Conservation (phyloP, 2,797 vertebrate genomes). For the Lacerta viridis region DNA sequence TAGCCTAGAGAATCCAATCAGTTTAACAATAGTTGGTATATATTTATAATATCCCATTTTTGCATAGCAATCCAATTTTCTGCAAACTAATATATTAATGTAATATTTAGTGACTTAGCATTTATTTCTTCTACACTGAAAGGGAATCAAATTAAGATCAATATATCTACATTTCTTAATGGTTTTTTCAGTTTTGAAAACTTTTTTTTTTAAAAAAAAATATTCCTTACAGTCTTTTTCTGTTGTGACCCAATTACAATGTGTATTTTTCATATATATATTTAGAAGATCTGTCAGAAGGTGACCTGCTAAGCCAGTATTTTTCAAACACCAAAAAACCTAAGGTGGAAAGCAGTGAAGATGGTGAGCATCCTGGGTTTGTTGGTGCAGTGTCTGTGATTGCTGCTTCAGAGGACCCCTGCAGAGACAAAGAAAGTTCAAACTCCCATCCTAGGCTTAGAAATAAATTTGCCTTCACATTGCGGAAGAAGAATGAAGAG, state of each 20-base stretch:
- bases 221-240: neutral
- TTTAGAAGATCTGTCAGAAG: conserved; percentile 86
- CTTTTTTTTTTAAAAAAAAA: conserved; percentile 2
- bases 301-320: conserved; percentile 91
- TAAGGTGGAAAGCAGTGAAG: conserved; percentile 69
- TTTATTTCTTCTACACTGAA: neutral
- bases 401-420: conserved; percentile 42
- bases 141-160: neutral
- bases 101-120: conserved; percentile 10
- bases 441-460: conserved; percentile 66
- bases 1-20: neutral
- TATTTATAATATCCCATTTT: neutral
- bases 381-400: conserved; percentile 28
- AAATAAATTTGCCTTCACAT: conserved; percentile 89
- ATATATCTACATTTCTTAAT: neutral
- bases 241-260: conserved; percentile 24
- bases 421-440: conserved; percentile 37
- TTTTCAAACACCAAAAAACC: conserved; percentile 83
- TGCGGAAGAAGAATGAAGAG: conserved; percentile 87
- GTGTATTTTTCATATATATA: conserved; percentile 53
- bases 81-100: neutral
- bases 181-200: neutral
- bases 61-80: conserved; percentile 6
- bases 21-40: neutral
- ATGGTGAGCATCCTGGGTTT: conserved; percentile 30